Conservation (phyloP, 1,140 invertebrate genomes). For the Micrasema longulum region DNA sequence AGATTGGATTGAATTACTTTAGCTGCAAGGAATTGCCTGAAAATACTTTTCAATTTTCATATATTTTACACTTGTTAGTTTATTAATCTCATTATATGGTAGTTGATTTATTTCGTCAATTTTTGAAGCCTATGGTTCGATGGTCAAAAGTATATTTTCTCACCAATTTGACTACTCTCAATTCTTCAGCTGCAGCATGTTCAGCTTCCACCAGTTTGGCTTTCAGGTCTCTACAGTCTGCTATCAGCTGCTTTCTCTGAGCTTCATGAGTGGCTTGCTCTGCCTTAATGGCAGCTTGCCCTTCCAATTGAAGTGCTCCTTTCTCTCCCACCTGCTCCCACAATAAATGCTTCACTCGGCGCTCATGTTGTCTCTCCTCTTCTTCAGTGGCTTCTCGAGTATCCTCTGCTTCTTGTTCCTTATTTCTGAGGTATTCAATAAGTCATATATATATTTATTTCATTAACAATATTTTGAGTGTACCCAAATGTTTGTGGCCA, state of each 20-base stretch:
- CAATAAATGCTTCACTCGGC: slow-evolving; percentile 46
- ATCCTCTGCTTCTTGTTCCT: slow-evolving; percentile 49
- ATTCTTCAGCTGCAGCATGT: slow-evolving; percentile 56
- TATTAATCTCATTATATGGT: too few relatives aligned
- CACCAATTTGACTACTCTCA: slow-evolving; percentile 45
- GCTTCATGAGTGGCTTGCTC: slow-evolving; percentile 79
- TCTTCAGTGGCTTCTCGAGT: slow-evolving; percentile 61
- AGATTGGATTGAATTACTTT: too few relatives aligned
- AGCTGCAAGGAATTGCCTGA: too few relatives aligned
- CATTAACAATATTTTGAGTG: too few relatives aligned
- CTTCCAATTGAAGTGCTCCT: slow-evolving; percentile 71
- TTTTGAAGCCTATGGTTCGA: too few relatives aligned
- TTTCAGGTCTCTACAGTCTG: slow-evolving; percentile 83
- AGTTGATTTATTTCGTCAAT: too few relatives aligned
- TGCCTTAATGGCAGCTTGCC: slow-evolving; percentile 79
- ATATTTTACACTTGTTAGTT: too few relatives aligned
- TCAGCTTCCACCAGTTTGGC: slow-evolving; percentile 80
- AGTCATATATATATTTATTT: too few relatives aligned
- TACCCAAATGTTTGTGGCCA: too few relatives aligned
- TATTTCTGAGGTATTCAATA: slow-evolving; percentile 45
- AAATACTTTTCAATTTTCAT: too few relatives aligned
- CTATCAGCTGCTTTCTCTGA: slow-evolving; percentile 81
- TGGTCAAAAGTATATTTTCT: too few relatives aligned
- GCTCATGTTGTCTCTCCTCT: slow-evolving; percentile 42
- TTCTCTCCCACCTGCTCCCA: slow-evolving; percentile 54